Evolutionary conservation across 2,888 invertebrate genomes (phyloP).

Genomic region (Gastracanthus pulcherrimus): DNA sequence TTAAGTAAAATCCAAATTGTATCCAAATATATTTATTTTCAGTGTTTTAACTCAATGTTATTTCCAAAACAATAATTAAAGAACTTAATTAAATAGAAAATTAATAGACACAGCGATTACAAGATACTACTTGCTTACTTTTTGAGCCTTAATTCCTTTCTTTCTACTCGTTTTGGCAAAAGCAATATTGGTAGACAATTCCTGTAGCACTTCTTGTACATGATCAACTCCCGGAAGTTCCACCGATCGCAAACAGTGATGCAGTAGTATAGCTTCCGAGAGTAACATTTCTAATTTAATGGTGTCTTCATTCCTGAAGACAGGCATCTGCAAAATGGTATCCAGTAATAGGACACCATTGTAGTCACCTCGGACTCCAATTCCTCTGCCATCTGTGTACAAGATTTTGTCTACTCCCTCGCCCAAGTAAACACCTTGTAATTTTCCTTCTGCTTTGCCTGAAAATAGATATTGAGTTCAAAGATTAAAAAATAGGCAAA

Average conservation of each 20-base stretch:
- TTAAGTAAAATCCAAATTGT: too few species aligned
- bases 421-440: conserved; percentile 86
- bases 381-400: conserved; percentile 88
- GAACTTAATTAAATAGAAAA: too few species aligned
- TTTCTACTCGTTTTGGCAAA: conserved; percentile 85
- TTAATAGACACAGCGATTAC: too few species aligned
- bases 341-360: conserved; percentile 94
- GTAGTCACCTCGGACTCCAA: conserved; percentile 93
- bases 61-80: background rate
- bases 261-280: conserved; percentile 91
- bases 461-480: conserved; percentile 9
- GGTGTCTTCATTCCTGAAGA: conserved; percentile 86
- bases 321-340: conserved; percentile 91
- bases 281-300: conserved; percentile 91
- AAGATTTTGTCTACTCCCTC: conserved; percentile 89
- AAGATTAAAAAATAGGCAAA: too few species aligned
- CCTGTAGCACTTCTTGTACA: conserved; percentile 87
- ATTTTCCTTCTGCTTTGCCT: conserved; percentile 83
- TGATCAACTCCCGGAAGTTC: conserved; percentile 88
- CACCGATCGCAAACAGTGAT: conserved; percentile 87
- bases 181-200: conserved; percentile 87
- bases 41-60: too few species aligned
- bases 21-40: too few species aligned
- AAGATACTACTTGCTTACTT: conserved; percentile 79
- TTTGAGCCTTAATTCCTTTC: conserved; percentile 93